These are phyloP conservation scores for Syrmaticus mikado DNA, from an alignment of 2,113 vertebrate species.

Conservation along the genomic window DNA sequence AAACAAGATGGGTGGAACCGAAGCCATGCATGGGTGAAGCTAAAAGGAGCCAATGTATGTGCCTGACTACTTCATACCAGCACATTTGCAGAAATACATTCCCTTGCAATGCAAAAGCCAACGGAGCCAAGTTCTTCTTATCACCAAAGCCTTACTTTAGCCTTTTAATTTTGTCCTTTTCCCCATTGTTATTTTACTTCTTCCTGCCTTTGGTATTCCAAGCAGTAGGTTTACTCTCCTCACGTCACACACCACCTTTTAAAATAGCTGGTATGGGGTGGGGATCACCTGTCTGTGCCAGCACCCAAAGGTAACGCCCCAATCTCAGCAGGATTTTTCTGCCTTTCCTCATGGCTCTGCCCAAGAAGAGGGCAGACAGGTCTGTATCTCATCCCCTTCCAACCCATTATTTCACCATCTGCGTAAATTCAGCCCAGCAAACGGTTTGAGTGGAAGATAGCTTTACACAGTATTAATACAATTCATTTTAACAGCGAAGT, in stretches of 20 bases:
- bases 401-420: not conserved
- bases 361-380: not conserved
- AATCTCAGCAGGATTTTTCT: not conserved
- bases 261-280: not conserved
- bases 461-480: not conserved
- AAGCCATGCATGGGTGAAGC: conserved; percentile 62
- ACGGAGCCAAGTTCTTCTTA: not conserved
- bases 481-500: not conserved
- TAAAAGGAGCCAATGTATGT: conserved; percentile 36
- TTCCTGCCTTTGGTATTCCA: not conserved
- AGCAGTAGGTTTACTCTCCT: not conserved
- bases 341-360: not conserved
- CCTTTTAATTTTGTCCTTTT: not conserved
- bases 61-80: conserved; percentile 13
- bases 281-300: not conserved
- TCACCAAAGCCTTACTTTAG: not conserved
- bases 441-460: not conserved
- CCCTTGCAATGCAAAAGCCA: not conserved
- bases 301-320: not conserved
- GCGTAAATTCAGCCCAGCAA: not conserved
- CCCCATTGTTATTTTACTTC: not conserved
- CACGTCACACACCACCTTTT: not conserved
- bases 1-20: conserved; percentile 55
- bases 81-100: conserved; percentile 31
- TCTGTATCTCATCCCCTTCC: not conserved